A percentile compares a stretch with the other conserved stretches of the same genome.
These are phyloP conservation scores for Embiotoca jacksoni DNA, from an alignment of 2,113 vertebrate species.

Conservation along the genomic window DNA sequence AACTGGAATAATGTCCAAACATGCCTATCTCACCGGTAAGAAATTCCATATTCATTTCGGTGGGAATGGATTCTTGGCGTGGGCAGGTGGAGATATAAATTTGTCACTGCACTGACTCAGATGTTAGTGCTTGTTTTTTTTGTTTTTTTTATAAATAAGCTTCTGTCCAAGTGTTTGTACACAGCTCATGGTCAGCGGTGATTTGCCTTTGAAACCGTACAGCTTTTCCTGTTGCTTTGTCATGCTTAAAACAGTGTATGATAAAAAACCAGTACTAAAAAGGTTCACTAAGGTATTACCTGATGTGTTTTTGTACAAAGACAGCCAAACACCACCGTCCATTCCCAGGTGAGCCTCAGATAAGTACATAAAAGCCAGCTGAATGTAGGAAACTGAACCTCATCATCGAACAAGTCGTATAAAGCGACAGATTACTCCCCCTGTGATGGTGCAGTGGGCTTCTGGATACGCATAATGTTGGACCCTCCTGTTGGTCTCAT, in stretches of 20 bases:
- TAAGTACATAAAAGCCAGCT: conserved; percentile 31
- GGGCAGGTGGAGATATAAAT: neutral
- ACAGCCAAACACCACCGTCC: neutral
- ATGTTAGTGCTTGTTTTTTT: conserved; percentile 9
- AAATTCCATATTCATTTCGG: neutral
- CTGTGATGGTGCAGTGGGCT: conserved; percentile 13
- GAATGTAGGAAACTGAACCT: conserved; percentile 32
- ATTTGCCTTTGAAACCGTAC: conserved; percentile 41
- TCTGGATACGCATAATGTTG: conserved; percentile 36
- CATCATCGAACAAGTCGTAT: neutral
- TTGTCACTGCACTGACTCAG: neutral
- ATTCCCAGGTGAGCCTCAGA: conserved; percentile 5
- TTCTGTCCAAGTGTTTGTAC: conserved; percentile 26
- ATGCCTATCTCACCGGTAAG: too few species aligned
- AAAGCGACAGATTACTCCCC: conserved; percentile 21
- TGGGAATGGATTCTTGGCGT: neutral
- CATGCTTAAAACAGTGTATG: conserved; percentile 8
- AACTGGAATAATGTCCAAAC: too few species aligned
- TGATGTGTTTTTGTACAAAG: conserved; percentile 2
- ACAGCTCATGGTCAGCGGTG: neutral
- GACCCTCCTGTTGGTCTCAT: conserved; percentile 34
- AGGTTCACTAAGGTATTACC: neutral
- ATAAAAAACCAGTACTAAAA: conserved; percentile 1
- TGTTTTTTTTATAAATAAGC: conserved; percentile 13
- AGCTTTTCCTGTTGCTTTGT: neutral